A percentile compares a stretch with the other conserved stretches of the same genome.
These are phyloP conservation scores for Rhynchophorus ferrugineus DNA, from an alignment of 1,140 invertebrate genomes.

Conservation along the genomic window DNA sequence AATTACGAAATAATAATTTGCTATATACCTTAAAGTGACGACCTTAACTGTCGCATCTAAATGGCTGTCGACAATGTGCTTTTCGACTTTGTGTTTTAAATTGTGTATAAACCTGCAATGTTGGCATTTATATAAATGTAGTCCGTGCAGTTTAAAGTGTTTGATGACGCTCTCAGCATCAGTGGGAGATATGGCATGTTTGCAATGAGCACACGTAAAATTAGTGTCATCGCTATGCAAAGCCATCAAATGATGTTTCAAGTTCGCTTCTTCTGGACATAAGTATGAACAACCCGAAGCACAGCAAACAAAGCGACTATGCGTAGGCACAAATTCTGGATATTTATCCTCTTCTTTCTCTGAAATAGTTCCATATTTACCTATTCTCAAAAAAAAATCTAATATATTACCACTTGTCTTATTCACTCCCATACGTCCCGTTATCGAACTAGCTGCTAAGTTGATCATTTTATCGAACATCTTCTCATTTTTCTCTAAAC, in stretches of 20 bases:
- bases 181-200: constrained; percentile 31
- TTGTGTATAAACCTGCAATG: constrained; percentile 58
- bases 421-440: constrained; percentile 36
- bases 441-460: constrained; percentile 60
- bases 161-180: constrained; percentile 46
- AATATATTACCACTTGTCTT: constrained; percentile 24
- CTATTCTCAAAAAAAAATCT: constrained; percentile 11
- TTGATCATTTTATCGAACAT: constrained; percentile 83
- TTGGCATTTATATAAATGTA: constrained; percentile 60
- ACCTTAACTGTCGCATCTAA: constrained; percentile 31
- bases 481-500: constrained; percentile 64
- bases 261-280: constrained; percentile 62
- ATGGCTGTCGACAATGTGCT: constrained; percentile 58
- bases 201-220: constrained; percentile 66
- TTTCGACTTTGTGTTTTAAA: constrained; percentile 54
- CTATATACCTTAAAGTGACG: constrained; percentile 20
- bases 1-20: too few relatives aligned
- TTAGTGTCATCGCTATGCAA: constrained; percentile 53
- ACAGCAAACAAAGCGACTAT: constrained; percentile 61
- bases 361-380: constrained; percentile 26
- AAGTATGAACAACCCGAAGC: constrained; percentile 61
- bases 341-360: constrained; percentile 29
- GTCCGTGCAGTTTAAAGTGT: constrained; percentile 70
- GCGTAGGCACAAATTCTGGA: constrained; percentile 57
- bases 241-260: constrained; percentile 62